Evolutionary conservation across 2,113 vertebrate species (phyloP).

Genomic region (Leucopsar rothschildi): DNA sequence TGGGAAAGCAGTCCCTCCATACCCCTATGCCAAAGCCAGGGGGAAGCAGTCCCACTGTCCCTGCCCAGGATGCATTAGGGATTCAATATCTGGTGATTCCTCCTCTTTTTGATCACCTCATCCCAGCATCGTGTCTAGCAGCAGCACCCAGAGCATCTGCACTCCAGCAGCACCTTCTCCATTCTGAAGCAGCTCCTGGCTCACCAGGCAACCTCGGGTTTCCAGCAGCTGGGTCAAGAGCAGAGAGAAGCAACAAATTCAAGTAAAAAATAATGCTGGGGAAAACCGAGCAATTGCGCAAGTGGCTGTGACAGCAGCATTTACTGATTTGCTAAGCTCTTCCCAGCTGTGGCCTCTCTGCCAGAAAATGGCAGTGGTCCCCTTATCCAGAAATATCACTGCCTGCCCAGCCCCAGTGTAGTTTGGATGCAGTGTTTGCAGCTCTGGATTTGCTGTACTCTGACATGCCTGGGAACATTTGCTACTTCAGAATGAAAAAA

Average conservation of each 20-base stretch:
- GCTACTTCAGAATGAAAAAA: background rate
- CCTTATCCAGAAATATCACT: background rate
- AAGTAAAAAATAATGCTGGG: background rate
- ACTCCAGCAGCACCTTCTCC: background rate
- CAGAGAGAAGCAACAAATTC: background rate
- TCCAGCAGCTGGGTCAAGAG: background rate
- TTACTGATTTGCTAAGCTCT: background rate
- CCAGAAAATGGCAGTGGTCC: background rate
- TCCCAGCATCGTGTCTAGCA: background rate
- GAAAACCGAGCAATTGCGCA: slow-evolving; percentile 28
- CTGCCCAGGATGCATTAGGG: background rate
- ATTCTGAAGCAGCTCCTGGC: background rate
- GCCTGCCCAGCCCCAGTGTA: background rate
- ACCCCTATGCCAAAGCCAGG: background rate
- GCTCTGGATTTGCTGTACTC: background rate
- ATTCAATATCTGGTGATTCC: background rate
- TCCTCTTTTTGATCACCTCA: rapidly evolving
- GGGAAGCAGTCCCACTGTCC: background rate
- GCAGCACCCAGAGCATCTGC: background rate
- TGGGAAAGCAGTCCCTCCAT: background rate
- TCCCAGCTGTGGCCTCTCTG: background rate
- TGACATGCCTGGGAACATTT: background rate
- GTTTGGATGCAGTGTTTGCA: background rate
- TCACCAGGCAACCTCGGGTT: background rate
- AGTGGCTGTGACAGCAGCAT: slow-evolving; percentile 20